Evolutionary conservation across 2,888 invertebrate species (phyloP).

Genomic region (Arrhopalites spinosus): DNA sequence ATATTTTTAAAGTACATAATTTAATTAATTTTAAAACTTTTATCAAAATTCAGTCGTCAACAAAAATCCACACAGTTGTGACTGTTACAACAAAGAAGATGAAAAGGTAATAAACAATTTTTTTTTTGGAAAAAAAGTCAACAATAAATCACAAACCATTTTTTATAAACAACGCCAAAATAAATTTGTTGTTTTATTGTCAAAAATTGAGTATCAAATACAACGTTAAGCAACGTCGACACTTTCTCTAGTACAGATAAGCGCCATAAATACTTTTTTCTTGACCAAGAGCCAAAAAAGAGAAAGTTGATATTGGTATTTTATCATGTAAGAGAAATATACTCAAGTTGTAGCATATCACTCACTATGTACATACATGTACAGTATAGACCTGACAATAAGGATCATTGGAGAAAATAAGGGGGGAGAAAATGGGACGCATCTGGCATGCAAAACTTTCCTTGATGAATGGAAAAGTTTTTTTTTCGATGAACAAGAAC

Average conservation of each 20-base stretch:
- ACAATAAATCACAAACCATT: too few relatives aligned
- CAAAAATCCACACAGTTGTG: constrained; percentile 58
- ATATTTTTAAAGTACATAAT: too few relatives aligned
- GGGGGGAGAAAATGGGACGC: background rate
- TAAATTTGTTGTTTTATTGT: too few relatives aligned
- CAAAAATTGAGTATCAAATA: too few relatives aligned
- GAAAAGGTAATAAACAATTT: constrained; percentile 59
- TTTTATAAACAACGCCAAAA: too few relatives aligned
- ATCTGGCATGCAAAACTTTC: background rate
- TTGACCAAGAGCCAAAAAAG: constrained; percentile 6
- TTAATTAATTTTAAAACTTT: too few relatives aligned
- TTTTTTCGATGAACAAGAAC: background rate
- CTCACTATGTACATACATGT: too few relatives aligned
- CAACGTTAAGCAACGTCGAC: too few relatives aligned
- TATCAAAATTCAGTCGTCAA: too few relatives aligned
- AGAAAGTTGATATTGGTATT: constrained; percentile 12
- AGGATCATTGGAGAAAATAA: background rate
- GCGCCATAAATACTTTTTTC: background rate
- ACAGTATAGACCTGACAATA: too few relatives aligned
- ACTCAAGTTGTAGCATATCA: background rate
- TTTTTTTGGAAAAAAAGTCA: too few relatives aligned
- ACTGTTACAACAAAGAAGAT: constrained; percentile 59
- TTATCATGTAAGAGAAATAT: background rate
- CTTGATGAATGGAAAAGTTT: constrained; percentile 4
- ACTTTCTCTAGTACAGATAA: too few relatives aligned